Percentiles rank a stretch among this genome's conserved stretches.
Evolutionary conservation across 2,113 vertebrate species (phyloP).

Genomic region (Limanda limanda): DNA sequence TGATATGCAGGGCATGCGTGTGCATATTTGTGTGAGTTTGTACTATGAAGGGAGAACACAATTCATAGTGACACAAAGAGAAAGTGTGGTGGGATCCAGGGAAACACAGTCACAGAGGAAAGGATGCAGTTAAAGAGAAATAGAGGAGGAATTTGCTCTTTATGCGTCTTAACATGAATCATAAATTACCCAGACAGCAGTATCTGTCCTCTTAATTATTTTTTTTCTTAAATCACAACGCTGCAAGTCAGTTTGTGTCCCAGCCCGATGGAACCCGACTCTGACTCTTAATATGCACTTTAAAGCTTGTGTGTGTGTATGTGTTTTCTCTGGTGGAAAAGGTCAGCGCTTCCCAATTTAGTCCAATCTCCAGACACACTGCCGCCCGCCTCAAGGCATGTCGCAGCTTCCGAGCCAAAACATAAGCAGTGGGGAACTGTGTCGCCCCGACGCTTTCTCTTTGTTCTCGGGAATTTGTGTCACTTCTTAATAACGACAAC

Average conservation of each 20-base stretch:
- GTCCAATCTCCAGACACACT: constrained; percentile 43
- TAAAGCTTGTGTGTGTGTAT: constrained; percentile 44
- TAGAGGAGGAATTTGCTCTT: constrained; percentile 30
- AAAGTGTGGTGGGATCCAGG: constrained; percentile 1
- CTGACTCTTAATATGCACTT: constrained; percentile 49
- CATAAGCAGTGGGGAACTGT: constrained; percentile 18
- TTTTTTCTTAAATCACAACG: constrained; percentile 53
- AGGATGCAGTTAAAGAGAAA: background rate
- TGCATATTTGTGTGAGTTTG: background rate
- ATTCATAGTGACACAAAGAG: constrained; percentile 13
- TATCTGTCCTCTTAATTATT: constrained; percentile 56
- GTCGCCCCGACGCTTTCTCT: constrained; percentile 1
- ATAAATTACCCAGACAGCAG: constrained; percentile 48
- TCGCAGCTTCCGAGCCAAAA: constrained; percentile 39
- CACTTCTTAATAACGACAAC: constrained; percentile 22
- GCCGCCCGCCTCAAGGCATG: constrained; percentile 23
- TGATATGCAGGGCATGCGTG: background rate
- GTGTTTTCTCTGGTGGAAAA: constrained; percentile 62
- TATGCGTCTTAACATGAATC: constrained; percentile 41
- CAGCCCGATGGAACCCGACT: constrained; percentile 10
- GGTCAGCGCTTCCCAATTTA: constrained; percentile 71
- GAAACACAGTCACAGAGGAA: constrained; percentile 5
- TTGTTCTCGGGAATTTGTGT: constrained; percentile 39
- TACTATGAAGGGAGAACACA: background rate
- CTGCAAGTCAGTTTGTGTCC: constrained; percentile 43